Percentiles rank a stretch among this genome's conserved stretches.
Evolutionary conservation across 1,140 invertebrate genomes (phyloP).

Genomic region (Lasaia peninsularis): DNA sequence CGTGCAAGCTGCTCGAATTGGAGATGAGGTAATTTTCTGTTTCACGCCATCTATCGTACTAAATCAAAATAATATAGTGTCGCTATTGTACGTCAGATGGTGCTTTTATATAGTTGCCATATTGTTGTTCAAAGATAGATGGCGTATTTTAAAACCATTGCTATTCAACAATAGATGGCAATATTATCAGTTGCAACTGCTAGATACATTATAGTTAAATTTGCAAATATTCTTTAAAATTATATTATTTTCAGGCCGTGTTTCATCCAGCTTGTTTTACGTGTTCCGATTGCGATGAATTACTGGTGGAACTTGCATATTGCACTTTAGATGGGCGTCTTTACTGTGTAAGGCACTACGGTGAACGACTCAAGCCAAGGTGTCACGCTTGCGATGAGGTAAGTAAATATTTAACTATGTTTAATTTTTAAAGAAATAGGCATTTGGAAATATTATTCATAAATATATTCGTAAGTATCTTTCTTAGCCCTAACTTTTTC

Average conservation of each 20-base stretch:
- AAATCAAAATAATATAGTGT: background rate
- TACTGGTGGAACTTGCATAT: constrained; percentile 95
- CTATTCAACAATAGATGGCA: background rate
- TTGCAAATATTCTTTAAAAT: no score
- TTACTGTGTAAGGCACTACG: constrained; percentile 96
- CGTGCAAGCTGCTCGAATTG: constrained; percentile 75
- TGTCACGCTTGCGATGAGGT: constrained; percentile 97
- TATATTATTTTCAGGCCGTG: constrained; percentile 58
- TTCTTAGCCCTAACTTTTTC: no score
- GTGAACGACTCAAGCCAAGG: constrained; percentile 93
- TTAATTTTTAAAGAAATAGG: background rate
- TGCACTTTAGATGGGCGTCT: constrained; percentile 91
- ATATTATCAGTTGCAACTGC: background rate
- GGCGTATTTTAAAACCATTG: background rate
- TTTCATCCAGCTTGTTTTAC: constrained; percentile 95
- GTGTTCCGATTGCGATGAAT: constrained; percentile 89
- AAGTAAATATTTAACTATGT: constrained; percentile 58
- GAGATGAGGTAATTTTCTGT: constrained; percentile 61
- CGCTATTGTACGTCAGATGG: background rate
- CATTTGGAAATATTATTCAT: background rate
- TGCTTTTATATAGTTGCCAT: background rate
- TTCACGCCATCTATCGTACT: background rate
- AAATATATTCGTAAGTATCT: background rate
- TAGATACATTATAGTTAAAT: constrained; percentile 8
- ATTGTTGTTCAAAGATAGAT: constrained; percentile 12